Evolutionary conservation across 2,113 vertebrate species (phyloP).

Genomic region (Equus przewalskii): DNA sequence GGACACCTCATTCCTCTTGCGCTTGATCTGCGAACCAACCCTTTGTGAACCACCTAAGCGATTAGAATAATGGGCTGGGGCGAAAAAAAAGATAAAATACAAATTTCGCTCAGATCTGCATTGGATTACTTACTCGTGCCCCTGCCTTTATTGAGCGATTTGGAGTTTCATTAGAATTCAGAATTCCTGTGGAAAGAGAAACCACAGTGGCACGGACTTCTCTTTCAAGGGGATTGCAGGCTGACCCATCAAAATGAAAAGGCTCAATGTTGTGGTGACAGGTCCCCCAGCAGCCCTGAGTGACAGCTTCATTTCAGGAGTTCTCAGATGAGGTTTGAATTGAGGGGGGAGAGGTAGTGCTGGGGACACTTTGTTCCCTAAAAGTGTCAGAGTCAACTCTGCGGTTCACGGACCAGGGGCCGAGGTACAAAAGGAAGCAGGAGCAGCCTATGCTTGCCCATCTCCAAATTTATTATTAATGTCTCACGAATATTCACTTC

Average conservation of each 20-base stretch:
- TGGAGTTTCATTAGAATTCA: constrained; percentile 94
- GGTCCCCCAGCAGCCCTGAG: constrained; percentile 91
- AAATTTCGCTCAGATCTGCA: constrained; percentile 89
- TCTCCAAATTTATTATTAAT: constrained; percentile 86
- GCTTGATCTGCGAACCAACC: constrained; percentile 80
- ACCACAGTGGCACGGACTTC: constrained; percentile 87
- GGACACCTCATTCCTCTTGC: constrained; percentile 84
- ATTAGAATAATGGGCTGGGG: constrained; percentile 86
- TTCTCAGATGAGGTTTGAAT: constrained; percentile 91
- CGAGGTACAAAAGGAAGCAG: constrained; percentile 82
- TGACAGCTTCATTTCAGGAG: constrained; percentile 94
- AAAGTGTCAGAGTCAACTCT: constrained; percentile 92
- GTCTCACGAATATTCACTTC: constrained; percentile 78
- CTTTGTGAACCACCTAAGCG: constrained; percentile 85
- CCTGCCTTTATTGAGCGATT: constrained; percentile 91
- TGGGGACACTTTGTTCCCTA: constrained; percentile 91
- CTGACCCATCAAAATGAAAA: constrained; percentile 95
- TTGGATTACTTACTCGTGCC: constrained; percentile 90
- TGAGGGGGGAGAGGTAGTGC: constrained; percentile 82
- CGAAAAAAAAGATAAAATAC: constrained; percentile 88
- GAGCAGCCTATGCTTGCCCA: constrained; percentile 64
- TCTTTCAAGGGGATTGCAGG: constrained; percentile 91
- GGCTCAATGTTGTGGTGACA: constrained; percentile 91
- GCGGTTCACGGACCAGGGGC: constrained; percentile 92
- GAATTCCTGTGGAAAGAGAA: constrained; percentile 91